Base-by-base conservation (phyloP, 1,140 invertebrate genomes). In the Megalonaias nervosa region DNA sequence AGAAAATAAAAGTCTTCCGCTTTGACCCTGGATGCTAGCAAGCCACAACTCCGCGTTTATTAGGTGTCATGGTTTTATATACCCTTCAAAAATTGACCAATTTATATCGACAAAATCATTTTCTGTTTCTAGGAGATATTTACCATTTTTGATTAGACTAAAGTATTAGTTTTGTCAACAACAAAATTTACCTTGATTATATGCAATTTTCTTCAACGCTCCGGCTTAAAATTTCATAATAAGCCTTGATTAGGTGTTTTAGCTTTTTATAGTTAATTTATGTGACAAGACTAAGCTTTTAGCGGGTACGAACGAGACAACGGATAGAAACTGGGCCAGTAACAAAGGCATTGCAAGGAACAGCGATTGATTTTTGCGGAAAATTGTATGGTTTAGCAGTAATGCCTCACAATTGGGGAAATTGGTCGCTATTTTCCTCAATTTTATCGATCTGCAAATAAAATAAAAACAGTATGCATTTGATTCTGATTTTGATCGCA, bases 171-270 rank as follows among this genome's bases (percentile, higher is more conserved):
- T 84, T 84, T 81, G 84, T 82, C 80, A 82, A 84, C 81, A 85
- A 65, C 75, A 76, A 87, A 87, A 85, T 85, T 84, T 81, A 77
- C 79, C 81, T 78, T 83, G 84, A 85, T 84, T 85, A 87, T 80
- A 84, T 80, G 73, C 81, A 87, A 86, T 86, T 85, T 85, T 78
- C 77, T 67, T 71, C 77, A 76, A 78, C 71, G 79, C 74, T 80
- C 74, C 76, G 73, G 81, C 82, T 82, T 85, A 79, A 86, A 85
- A 84, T 86, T 86, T 86, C 85, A 85, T 86, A 86, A 86, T 86
- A 82, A 79, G 57, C 58, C 75, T 59, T 87, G 84, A 84, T 84
- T 85, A 85, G 82, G 78, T 71, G 75, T 84, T 84, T 80, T 82
- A 84, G 80, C 77, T 74, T 81, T 82, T 74, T 76, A 75, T 80